Conservation (phyloP, 2,797 vertebrate genomes). For the Rallus crepitans region DNA sequence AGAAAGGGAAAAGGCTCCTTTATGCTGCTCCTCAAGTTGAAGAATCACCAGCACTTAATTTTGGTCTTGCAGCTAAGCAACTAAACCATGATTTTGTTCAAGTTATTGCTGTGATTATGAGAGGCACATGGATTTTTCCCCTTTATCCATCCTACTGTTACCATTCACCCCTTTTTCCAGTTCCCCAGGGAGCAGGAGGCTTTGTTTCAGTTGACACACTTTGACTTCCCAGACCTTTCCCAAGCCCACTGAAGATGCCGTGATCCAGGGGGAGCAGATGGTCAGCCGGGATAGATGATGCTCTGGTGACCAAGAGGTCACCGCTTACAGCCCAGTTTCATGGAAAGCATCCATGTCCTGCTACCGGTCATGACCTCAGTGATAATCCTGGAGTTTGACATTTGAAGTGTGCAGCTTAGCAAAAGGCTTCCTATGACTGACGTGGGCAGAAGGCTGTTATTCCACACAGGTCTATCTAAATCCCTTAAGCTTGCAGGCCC, state of each 20-base stretch:
- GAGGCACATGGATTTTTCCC: neutral
- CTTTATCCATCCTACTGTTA: neutral
- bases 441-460: neutral
- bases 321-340: neutral
- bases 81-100: neutral
- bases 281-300: neutral
- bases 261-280: neutral
- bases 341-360: neutral
- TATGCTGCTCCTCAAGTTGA: neutral
- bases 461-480: slow-evolving; percentile 14
- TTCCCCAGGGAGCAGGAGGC: neutral
- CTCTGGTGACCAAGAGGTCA: neutral
- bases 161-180: neutral
- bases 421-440: neutral
- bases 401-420: neutral
- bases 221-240: neutral
- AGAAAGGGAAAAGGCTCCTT: neutral
- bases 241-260: neutral
- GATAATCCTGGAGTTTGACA: neutral
- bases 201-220: neutral
- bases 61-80: neutral
- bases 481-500: neutral
- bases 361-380: neutral
- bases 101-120: neutral
- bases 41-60: neutral